phyloP scores from a whole-genome alignment of 1,140 invertebrate genomes.

The Hypothenemus hampei region DNA sequence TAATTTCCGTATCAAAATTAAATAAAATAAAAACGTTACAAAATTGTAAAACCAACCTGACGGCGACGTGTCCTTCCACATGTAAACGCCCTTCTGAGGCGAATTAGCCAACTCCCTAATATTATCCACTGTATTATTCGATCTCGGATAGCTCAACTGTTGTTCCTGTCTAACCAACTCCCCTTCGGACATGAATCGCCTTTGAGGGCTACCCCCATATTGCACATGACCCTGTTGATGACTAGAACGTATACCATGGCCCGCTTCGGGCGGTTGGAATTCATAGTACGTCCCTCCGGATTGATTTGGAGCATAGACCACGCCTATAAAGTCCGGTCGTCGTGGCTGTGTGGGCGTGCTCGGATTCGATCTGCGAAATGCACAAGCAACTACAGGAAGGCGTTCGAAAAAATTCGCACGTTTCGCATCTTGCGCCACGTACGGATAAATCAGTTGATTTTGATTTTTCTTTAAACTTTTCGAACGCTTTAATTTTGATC shows the following conservation, averaged over 20 bases:
- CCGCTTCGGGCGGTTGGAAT: constrained; percentile 42
- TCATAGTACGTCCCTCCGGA: constrained; percentile 42
- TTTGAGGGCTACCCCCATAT: constrained; percentile 64
- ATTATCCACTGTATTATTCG: constrained; percentile 61
- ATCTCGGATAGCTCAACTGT: constrained; percentile 52
- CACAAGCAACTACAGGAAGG: constrained; percentile 39
- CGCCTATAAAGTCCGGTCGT: constrained; percentile 79
- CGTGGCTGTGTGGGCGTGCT: constrained; percentile 81
- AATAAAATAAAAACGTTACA: not conserved
- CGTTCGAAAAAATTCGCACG: constrained; percentile 21
- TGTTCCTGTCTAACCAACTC: constrained; percentile 69
- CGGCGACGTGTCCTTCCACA: constrained; percentile 74
- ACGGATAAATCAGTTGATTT: not conserved
- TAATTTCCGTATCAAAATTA: constrained; percentile 2
- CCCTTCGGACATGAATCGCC: constrained; percentile 79
- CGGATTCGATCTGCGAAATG: constrained; percentile 72
- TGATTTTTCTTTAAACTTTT: constrained; percentile 1
- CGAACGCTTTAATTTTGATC: constrained; percentile 21
- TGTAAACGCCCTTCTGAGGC: constrained; percentile 75
- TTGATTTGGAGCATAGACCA: constrained; percentile 48
- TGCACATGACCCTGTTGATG: constrained; percentile 39
- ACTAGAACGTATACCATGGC: constrained; percentile 38
- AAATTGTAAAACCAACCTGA: constrained; percentile 22
- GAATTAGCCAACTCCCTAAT: constrained; percentile 75
- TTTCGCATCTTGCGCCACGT: not conserved